Base-by-base conservation (phyloP, 2,888 invertebrate species). In the Epicampocera succincta region DNA sequence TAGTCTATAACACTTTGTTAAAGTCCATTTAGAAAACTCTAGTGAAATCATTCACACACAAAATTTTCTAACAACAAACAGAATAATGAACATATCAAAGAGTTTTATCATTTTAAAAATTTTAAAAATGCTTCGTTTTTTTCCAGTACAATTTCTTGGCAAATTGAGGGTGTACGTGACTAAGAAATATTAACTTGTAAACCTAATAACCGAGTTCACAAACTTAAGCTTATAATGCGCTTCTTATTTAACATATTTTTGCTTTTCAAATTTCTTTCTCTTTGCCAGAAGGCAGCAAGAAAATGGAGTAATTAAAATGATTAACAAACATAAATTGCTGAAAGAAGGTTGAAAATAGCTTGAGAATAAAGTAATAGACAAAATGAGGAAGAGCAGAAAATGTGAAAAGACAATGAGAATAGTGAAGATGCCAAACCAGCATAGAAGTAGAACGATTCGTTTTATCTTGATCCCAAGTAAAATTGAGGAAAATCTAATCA, bases 201-300 rank as follows among this genome's bases (percentile, higher is more conserved):
- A 82, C 81, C 81, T 56, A 82, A 82, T 78, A 82, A 82, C 81
- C 81, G 81, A 77, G 78, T 82, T 82, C 81, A 74, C 81, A 78
- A 77, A 69, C 77, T 71, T 74, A 63, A 74, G 56, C 40, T 68
- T 63, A 48, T 63, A 73, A 63, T 74, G 48, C 48, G 29, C 56
- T 66, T 66, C 58, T 66, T 74, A 46, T 54, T 65, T 60, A 38
- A 54, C 29, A 74, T 40, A 60, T 42, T 61, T n/a, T n/a, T 44
- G 19, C 44, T 44, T 73, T 63, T 29, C 6, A 15, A 9, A 17
- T 5, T 44, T 54, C 15, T 44, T 73, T 6, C 4, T 50, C 25
- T 15, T 17, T n/a, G 8, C 38, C 21, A 66, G 33, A 56, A 73
- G 17, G 46, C 21, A 38, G 11, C 44, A 17, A 69, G 76, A 69